Percentiles rank a stretch among this genome's conserved stretches.
phyloP scores from a whole-genome alignment of 2,888 invertebrate genomes.

The Chrysolina oricalcia region DNA sequence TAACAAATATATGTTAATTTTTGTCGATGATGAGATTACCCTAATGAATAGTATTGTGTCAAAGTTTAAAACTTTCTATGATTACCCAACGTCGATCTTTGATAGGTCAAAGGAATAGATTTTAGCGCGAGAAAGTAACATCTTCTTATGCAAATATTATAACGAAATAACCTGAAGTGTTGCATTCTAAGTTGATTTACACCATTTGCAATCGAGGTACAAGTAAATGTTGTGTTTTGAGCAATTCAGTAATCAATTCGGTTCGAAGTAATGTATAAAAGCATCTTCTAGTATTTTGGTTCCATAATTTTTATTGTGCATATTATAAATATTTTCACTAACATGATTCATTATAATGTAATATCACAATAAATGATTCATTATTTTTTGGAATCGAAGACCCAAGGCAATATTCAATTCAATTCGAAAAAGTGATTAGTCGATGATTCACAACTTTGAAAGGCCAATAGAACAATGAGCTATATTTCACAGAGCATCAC shows the following conservation, averaged over 20 bases:
- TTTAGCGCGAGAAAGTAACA: slow-evolving; percentile 15
- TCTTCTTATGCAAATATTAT: slow-evolving; percentile 15
- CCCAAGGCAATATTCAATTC: neutral
- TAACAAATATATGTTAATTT: slow-evolving; percentile 3
- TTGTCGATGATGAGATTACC: slow-evolving; percentile 8
- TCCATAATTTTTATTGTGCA: too few species aligned
- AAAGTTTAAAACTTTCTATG: slow-evolving; percentile 41
- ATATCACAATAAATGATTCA: neutral
- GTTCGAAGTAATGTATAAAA: too few species aligned
- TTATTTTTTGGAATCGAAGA: neutral
- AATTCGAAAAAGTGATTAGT: slow-evolving; percentile 4
- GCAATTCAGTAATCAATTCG: too few species aligned
- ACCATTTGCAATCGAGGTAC: neutral
- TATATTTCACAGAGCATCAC: neutral
- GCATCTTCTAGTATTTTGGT: too few species aligned
- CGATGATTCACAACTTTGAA: neutral
- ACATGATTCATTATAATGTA: too few species aligned
- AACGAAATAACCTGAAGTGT: slow-evolving; percentile 6
- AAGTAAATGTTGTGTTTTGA: too few species aligned
- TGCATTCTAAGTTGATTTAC: neutral
- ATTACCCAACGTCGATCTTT: slow-evolving; percentile 34
- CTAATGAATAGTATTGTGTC: slow-evolving; percentile 32
- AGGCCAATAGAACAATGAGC: neutral
- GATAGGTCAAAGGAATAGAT: slow-evolving; percentile 18
- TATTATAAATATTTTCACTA: too few species aligned